A percentile compares a stretch with the other conserved stretches of the same genome.
Conservation (phyloP, 2,797 vertebrate species). For the Gymnocypris eckloni region DNA sequence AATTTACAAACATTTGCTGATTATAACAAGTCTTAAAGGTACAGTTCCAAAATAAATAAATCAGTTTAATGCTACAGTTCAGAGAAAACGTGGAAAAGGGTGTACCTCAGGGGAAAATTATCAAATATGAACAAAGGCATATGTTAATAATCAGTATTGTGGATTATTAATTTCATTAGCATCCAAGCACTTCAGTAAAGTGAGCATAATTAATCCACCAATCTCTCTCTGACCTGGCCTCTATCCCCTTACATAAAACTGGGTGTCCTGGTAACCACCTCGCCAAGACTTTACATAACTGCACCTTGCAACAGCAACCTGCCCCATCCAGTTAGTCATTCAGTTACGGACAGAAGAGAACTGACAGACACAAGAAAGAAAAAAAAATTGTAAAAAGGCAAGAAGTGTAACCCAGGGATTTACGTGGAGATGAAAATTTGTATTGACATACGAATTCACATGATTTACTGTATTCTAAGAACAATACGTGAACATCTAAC, state of each 20-base stretch:
- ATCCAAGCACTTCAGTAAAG: conserved; percentile 3
- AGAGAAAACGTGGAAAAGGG: not conserved
- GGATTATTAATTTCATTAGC: not conserved
- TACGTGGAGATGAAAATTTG: not conserved
- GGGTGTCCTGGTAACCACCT: conserved; percentile 68
- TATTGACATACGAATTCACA: not conserved
- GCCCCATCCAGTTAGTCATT: conserved; percentile 60
- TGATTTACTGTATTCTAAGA: not conserved
- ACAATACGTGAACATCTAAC: not conserved
- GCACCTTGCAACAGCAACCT: conserved; percentile 66
- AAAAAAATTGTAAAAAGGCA: not conserved
- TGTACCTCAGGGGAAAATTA: not conserved
- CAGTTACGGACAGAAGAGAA: conserved; percentile 9
- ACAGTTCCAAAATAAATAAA: not conserved
- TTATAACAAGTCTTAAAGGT: not conserved
- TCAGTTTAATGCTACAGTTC: not conserved
- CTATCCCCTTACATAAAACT: conserved; percentile 67
- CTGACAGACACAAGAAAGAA: not conserved
- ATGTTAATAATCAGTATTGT: too few species aligned
- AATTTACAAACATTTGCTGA: not conserved
- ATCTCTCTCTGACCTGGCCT: conserved; percentile 5
- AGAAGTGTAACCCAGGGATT: not conserved
- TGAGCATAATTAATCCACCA: conserved; percentile 16
- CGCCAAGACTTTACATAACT: conserved; percentile 72
- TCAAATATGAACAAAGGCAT: not conserved